Conservation (phyloP, 2,113 vertebrate genomes). For the Oreochromis aureus region DNA sequence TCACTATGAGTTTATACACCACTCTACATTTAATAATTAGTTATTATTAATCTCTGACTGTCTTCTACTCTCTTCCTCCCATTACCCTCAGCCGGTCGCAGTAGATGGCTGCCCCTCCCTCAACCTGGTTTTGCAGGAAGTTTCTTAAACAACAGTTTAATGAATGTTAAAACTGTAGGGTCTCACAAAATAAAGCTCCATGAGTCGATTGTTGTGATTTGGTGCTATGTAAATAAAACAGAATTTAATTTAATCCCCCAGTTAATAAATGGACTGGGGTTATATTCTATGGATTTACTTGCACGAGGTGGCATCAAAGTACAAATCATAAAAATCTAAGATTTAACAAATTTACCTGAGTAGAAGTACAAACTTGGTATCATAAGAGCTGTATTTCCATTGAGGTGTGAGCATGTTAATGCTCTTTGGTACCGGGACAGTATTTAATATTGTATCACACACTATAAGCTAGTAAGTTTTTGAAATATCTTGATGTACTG, state of each 20-base stretch:
- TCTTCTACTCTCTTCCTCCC: neutral
- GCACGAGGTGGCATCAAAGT: neutral
- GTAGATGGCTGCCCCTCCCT: neutral
- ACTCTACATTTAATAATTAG: neutral
- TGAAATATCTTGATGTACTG: neutral
- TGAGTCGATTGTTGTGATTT: neutral
- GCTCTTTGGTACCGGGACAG: neutral
- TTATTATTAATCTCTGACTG: neutral
- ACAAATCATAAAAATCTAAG: neutral
- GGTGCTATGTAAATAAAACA: neutral
- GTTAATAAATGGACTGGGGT: neutral
- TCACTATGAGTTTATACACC: neutral
- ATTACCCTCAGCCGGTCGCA: neutral
- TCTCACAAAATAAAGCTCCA: neutral
- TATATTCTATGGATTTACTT: neutral
- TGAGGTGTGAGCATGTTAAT: neutral
- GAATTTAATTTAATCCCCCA: neutral
- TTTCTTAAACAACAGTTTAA: neutral
- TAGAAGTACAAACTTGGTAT: accelerated
- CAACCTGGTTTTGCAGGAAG: neutral
- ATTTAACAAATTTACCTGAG: neutral
- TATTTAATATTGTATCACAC: neutral
- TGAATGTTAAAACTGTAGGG: neutral
- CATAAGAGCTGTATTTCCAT: neutral
- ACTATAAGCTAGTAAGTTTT: neutral